Evolutionary conservation across 2,888 invertebrate genomes (phyloP), one percentile per base, ranked within the genome.

Genomic region (Sarcophaga rosellei): DNA sequence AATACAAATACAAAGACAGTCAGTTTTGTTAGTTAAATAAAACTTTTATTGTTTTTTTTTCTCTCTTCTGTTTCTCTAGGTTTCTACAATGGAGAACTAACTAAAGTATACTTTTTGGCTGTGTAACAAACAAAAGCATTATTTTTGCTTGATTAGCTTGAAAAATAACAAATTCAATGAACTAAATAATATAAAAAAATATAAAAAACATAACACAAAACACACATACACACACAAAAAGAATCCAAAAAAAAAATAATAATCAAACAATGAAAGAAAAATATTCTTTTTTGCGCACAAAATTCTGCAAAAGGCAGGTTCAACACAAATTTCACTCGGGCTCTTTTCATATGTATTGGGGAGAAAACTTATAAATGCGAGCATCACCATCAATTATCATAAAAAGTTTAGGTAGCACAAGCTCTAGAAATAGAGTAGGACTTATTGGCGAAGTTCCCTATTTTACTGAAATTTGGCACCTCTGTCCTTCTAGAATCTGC

Each of bases 141-240:
- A 74, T 66, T 78, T 81, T 81, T 77, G 73, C 65, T 78, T 86
- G 86, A 86, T 86, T 86, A 80, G 82, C 59, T 75, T 4, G 75
- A 57, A 79, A 77, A 80, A 77, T 81, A 85, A 74, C 57, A 81
- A 77, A 81, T 77, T 65, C 76, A 81, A 85, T 85, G 73, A 74
- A 77, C 73, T 74, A 68, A 62, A 78, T 68, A 75, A 74, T 44
- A 69, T n/a, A 59, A 62, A 68, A 12, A 68, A 70, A 57, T n/a
- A 25, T 23, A 65, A 23, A 44, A 12, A 61, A 25, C 1, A 63
- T 5, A 59, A 79, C 63, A 62, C 1, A 62, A 73, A 65, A 10
- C 2, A 47, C 47, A 47, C 11, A 47, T 0, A 15, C 4, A 47
- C 2, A 47, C 8, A 1, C 45, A 53, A 53, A 25, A 47, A 66